phyloP scores from a whole-genome alignment of 2,797 vertebrate genomes.

The Anniella stebbinsi region DNA sequence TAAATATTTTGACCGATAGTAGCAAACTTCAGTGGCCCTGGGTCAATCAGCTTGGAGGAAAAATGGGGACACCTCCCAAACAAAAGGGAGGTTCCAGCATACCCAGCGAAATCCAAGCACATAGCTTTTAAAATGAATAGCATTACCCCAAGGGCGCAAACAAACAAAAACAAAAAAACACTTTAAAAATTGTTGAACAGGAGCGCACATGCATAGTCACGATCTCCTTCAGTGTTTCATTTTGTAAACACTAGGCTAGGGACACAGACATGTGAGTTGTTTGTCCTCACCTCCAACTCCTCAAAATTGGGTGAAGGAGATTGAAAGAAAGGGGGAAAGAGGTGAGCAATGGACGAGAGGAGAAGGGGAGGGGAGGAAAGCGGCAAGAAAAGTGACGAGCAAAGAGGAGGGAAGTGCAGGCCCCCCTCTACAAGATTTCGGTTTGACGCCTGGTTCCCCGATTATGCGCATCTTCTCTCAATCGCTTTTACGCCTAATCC shows the following conservation, averaged over 20 bases:
- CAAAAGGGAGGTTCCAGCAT: neutral
- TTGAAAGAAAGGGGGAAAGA: neutral
- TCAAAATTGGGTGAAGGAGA: neutral
- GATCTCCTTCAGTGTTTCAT: neutral
- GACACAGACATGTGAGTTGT: neutral
- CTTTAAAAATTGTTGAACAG: neutral
- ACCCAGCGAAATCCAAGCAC: neutral
- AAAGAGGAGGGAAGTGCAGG: neutral
- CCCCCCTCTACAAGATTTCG: no score
- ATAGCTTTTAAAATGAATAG: neutral
- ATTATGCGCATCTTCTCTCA: no score
- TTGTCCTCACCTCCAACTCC: neutral
- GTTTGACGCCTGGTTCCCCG: no score
- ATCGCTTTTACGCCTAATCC: no score
- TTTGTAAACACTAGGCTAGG: neutral
- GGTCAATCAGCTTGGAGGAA: neutral
- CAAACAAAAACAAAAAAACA: neutral
- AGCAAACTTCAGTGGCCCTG: neutral
- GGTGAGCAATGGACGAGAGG: neutral
- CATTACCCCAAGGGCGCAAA: neutral
- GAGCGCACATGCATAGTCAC: neutral
- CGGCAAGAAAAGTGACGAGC: neutral
- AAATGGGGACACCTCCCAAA: neutral
- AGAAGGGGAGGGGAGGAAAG: neutral
- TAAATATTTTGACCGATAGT: neutral